These are phyloP conservation scores for Hydrochoerus hydrochaeris DNA, from an alignment of 2,113 vertebrate genomes.

Conservation along the genomic window DNA sequence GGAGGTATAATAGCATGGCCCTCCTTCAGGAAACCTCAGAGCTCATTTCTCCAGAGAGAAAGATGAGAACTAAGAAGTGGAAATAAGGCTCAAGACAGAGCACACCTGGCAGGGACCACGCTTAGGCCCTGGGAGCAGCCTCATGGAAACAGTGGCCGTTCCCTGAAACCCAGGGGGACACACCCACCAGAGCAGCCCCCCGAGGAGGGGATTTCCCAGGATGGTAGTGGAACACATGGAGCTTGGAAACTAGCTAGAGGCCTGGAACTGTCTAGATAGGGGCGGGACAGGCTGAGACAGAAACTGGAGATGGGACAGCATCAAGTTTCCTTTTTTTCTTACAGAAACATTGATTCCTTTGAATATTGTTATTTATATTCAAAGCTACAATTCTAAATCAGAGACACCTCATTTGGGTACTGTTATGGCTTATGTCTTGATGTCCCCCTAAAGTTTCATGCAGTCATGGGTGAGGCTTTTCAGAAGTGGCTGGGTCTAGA, in stretches of 20 bases:
- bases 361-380: constrained; percentile 20
- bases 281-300: constrained; percentile 14
- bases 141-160: neutral
- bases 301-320: neutral
- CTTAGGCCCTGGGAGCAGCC: neutral
- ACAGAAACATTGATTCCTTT: neutral
- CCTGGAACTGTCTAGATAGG: no score
- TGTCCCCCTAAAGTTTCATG: neutral
- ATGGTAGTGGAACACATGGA: neutral
- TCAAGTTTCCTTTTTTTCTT: neutral
- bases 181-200: neutral
- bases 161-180: neutral
- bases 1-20: neutral
- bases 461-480: no score
- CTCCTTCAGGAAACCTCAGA: neutral
- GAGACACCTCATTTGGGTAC: neutral
- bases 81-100: neutral
- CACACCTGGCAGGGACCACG: neutral
- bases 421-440: neutral
- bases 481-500: no score
- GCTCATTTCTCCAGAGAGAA: neutral
- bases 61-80: neutral
- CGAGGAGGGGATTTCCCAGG: neutral
- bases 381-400: constrained; percentile 26
- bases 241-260: neutral